phyloP scores from a whole-genome alignment of 2,888 invertebrate genomes.

The Hetaerina titia region DNA sequence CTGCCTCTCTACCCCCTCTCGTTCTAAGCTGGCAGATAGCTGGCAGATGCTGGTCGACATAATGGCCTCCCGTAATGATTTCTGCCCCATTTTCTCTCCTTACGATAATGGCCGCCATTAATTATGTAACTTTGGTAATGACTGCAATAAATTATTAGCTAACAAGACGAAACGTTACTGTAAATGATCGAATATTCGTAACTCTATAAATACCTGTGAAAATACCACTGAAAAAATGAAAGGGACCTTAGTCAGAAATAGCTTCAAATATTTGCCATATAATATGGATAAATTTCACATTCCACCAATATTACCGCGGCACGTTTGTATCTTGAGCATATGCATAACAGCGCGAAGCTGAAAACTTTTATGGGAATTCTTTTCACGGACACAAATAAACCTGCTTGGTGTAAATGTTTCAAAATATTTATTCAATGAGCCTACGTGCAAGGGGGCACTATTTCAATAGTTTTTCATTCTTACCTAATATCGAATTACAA shows the following conservation, averaged over 20 bases:
- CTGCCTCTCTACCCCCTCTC: not conserved
- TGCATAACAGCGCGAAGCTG: too few species aligned
- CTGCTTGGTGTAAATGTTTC: too few species aligned
- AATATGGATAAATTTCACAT: not conserved
- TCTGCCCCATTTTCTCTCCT: constrained; percentile 52
- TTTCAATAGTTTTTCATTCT: too few species aligned
- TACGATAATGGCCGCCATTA: constrained; percentile 53
- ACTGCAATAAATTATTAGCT: constrained; percentile 58
- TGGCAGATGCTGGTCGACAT: constrained; percentile 55
- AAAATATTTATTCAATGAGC: too few species aligned
- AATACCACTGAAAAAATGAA: not conserved
- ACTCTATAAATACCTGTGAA: not conserved
- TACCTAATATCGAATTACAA: too few species aligned
- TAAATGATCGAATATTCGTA: constrained; percentile 1
- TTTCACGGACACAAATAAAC: too few species aligned
- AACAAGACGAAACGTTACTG: constrained; percentile 22
- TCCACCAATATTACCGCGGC: not conserved
- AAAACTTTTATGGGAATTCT: too few species aligned
- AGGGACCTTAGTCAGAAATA: not conserved
- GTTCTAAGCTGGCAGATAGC: not conserved
- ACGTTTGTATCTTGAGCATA: too few species aligned
- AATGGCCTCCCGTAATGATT: constrained; percentile 64
- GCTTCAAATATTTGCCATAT: not conserved
- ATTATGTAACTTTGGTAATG: constrained; percentile 51
- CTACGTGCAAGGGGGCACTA: too few species aligned